Conservation (phyloP, 1,140 invertebrate species). For the Drepana arcuata region DNA sequence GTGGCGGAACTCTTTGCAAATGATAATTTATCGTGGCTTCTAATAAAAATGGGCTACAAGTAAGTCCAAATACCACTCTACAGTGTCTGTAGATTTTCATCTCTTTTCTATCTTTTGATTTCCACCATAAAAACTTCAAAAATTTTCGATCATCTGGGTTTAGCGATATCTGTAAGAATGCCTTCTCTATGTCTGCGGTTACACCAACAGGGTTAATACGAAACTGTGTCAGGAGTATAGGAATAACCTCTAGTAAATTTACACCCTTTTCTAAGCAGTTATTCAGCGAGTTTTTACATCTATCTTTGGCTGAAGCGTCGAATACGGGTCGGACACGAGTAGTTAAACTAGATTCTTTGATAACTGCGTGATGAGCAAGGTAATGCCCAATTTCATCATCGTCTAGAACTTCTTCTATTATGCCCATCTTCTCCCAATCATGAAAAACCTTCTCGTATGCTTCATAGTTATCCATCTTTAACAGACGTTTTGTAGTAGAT, state of each 20-base stretch:
- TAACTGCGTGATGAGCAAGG: conserved; percentile 35
- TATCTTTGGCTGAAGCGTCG: conserved; percentile 23
- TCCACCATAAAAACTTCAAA: conserved; percentile 2
- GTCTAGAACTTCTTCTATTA: too few species aligned
- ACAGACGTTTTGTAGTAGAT: too few species aligned
- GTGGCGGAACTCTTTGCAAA: neutral
- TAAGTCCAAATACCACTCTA: conserved; percentile 7
- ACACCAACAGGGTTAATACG: conserved; percentile 34
- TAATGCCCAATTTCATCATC: too few species aligned
- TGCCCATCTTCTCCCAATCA: too few species aligned
- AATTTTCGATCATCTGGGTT: neutral
- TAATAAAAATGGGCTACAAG: conserved; percentile 6
- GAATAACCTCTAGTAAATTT: conserved; percentile 54
- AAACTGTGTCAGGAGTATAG: conserved; percentile 41
- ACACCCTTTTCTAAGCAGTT: conserved; percentile 12
- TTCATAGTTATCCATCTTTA: too few species aligned
- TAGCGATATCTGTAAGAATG: conserved; percentile 2
- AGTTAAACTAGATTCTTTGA: conserved; percentile 30
- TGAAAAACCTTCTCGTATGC: too few species aligned
- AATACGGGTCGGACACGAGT: conserved; percentile 25
- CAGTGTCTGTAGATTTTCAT: conserved; percentile 3
- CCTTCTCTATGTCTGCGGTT: conserved; percentile 49
- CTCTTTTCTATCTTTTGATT: neutral
- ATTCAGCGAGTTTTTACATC: conserved; percentile 19
- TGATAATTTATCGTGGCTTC: conserved; percentile 4